Evolutionary conservation across 2,797 vertebrate genomes (phyloP), one percentile per base, ranked within the genome.

Genomic region (Heliangelus exortis): DNA sequence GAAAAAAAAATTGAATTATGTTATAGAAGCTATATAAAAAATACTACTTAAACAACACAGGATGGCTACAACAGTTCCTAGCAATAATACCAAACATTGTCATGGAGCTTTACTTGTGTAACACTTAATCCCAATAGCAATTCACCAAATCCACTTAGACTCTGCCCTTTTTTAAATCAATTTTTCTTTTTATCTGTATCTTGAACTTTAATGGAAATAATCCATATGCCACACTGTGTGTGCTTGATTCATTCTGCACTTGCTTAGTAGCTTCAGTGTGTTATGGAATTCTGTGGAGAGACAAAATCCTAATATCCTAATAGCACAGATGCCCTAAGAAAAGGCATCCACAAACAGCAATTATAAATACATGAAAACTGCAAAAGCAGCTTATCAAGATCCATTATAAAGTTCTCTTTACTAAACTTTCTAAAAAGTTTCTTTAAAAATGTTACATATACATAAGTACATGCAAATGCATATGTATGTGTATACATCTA

Each of bases 201-300:
- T 76, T 93, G 66, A 96, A 92, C 36, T 90, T 92, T 89, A 94
- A 95, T 88, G 67, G 80, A 95, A 97, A 96, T 93, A 95, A 61
- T 84, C 87, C 66, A 59, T 86, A 82, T 94, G 71, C 57, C 48
- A 51, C 89, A 62, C 9, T 77, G 14, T 58, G 7, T 8, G 41
- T 51, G 73, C 55, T 85, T 97, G 77, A 96, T 87, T 96, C 97
- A 87, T 83, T 96, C 95, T 97, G 85, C 73, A 93, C 95, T 97
- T 96, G 43, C 77, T 94, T 95, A 92, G 90, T 82, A 92, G 80
- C 78, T 92, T 94, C 50, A 84, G 95, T 88, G 90, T 68, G 63
- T 95, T 79, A 95, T 59, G 91, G 66, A 74, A 91, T 68, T 78
- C 39, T 87, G 53, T 47, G 53, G 80, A 93, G 94, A 63, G 55